phyloP scores from a whole-genome alignment of 1,140 invertebrate genomes.

The Pseudomyrmex cubaensis region DNA sequence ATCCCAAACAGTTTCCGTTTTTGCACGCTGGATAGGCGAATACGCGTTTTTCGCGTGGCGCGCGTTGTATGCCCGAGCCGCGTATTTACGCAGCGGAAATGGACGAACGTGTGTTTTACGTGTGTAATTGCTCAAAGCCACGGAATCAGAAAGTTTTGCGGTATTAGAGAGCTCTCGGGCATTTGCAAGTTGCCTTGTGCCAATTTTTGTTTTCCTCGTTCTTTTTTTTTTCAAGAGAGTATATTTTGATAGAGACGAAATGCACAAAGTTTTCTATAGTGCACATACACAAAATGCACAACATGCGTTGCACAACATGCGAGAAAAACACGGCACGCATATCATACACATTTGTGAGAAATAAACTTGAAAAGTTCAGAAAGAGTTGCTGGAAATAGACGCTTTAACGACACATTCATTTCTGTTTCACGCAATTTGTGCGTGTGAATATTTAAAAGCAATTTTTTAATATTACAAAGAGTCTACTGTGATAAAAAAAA shows the following conservation, averaged over 20 bases:
- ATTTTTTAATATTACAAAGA: too few species aligned
- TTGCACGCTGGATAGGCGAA: neutral
- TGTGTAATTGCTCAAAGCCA: constrained; percentile 54
- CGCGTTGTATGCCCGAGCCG: neutral
- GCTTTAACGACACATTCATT: too few species aligned
- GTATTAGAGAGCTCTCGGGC: constrained; percentile 3
- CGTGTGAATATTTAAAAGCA: too few species aligned
- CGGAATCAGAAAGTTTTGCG: constrained; percentile 30
- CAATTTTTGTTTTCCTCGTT: neutral
- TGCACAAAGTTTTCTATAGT: neutral
- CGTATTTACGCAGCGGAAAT: constrained; percentile 32
- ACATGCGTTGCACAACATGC: neutral
- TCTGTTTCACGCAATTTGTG: too few species aligned
- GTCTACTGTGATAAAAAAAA: too few species aligned
- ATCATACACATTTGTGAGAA: neutral
- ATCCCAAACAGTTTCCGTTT: constrained; percentile 46
- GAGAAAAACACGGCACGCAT: neutral
- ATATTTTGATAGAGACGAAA: too few species aligned
- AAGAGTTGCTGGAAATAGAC: too few species aligned
- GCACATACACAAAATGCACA: too few species aligned
- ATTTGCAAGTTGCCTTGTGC: constrained; percentile 2
- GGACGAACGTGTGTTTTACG: constrained; percentile 10
- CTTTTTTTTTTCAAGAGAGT: neutral
- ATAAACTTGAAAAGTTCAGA: neutral
- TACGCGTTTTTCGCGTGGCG: constrained; percentile 59